Base-by-base conservation (phyloP, 2,797 vertebrate genomes). In the Galago senegalensis region DNA sequence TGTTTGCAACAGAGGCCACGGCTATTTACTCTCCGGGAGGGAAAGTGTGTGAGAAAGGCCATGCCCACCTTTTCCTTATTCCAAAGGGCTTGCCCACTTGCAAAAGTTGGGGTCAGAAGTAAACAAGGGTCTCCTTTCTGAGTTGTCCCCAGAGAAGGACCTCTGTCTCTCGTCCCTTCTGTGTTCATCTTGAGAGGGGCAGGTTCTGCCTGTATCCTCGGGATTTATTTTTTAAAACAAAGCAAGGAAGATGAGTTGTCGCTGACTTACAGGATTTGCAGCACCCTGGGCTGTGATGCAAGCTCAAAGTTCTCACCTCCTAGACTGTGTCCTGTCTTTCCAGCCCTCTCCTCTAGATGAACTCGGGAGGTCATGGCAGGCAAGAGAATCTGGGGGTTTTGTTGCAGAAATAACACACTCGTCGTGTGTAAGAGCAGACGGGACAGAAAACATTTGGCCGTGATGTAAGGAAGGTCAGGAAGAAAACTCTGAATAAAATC, bases 1-100 rank as follows among this genome's bases (percentile, higher is more conserved):
- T 34, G 46, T 76, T 12, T 11, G 10, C 2, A 14, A 12, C 0
- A 6, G 18, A 11, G 4, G 12, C 7, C 10, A 5, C 7, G 14
- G 67, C 3, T 16, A 4, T 34, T 34, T 3, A 27, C 29, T 58
- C 29, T 43, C 16, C 20, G 13, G 14, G 9, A 18, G 65, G 37
- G 18, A 60, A 80, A 14, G 6, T 4, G 53, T 18, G 12, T 5
- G 14, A n/a, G 7, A 8, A 69, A 3, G 4, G 20, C 17, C 67
- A 27, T 2, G 3, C 29, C 37, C 21, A 27, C 17, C n/a, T 27
- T 49, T 49, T 13, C 29, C 10, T 1, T n/a, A 53, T 40, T 25
- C 40, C 31, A 11, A 49, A 6, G 2, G 23, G 8, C 17, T 65
- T 37, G 7, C 18, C 58, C 10, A 43, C 29, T 69, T 7, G 60